phyloP scores from a whole-genome alignment of 1,140 invertebrate species.

The Drosophila pectinifera region DNA sequence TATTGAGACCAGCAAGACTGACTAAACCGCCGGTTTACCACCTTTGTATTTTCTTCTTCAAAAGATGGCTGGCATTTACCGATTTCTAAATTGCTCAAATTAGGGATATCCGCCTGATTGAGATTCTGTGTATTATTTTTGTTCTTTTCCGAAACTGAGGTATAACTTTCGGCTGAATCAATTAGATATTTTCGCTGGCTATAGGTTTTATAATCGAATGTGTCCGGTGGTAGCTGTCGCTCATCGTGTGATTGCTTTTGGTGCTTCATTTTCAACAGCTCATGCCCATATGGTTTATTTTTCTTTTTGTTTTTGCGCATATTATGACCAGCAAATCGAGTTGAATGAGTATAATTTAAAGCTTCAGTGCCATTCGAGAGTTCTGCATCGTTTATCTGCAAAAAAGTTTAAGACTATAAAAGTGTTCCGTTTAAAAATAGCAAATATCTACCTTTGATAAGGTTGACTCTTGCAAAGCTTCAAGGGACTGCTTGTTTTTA shows the following conservation, averaged over 20 bases:
- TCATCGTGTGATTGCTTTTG: slow-evolving; percentile 37
- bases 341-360: slow-evolving; percentile 12
- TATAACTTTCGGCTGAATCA: slow-evolving; percentile 20
- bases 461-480: slow-evolving; percentile 77
- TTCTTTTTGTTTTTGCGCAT: slow-evolving; percentile 34
- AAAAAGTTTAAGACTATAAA: background rate
- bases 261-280: slow-evolving; percentile 19
- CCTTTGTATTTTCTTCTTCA: slow-evolving; percentile 4
- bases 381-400: slow-evolving; percentile 34
- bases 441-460: slow-evolving; percentile 20
- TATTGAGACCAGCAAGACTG: slow-evolving; percentile 37
- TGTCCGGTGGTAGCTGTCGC: slow-evolving; percentile 41
- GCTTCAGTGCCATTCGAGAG: slow-evolving; percentile 38
- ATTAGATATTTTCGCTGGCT: slow-evolving; percentile 25
- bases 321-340: slow-evolving; percentile 16
- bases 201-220: slow-evolving; percentile 41
- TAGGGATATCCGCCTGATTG: slow-evolving; percentile 19
- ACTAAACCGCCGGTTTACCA: slow-evolving; percentile 11
- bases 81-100: slow-evolving; percentile 29
- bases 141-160: slow-evolving; percentile 13
- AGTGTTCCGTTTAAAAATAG: no score
- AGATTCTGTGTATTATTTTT: slow-evolving; percentile 19
- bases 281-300: slow-evolving; percentile 28
- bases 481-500: slow-evolving; percentile 85
- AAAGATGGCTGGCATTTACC: slow-evolving; percentile 2